phyloP scores from a whole-genome alignment of 2,113 vertebrate genomes.

The Nothoprocta pentlandii region DNA sequence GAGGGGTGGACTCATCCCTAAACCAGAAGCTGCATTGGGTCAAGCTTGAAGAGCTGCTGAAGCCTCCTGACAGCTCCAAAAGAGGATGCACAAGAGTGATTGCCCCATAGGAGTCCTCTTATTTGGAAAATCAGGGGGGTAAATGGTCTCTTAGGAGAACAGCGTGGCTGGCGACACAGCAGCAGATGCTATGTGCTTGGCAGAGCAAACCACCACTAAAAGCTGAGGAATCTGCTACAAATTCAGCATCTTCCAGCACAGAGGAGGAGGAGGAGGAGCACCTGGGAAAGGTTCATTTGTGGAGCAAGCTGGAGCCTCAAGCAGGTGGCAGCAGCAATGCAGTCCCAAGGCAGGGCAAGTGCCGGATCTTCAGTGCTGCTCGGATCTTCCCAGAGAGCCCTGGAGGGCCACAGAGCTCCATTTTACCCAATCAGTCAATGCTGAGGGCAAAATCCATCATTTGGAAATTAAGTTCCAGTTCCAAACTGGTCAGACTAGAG shows the following conservation, averaged over 20 bases:
- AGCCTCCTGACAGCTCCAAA: constrained; percentile 27
- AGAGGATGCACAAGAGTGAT: neutral
- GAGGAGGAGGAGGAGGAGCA: neutral
- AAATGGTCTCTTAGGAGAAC: constrained; percentile 12
- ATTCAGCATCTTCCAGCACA: neutral
- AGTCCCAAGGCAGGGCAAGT: too few species aligned
- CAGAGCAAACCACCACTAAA: neutral
- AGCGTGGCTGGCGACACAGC: neutral
- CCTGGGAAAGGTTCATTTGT: neutral
- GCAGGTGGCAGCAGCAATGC: neutral
- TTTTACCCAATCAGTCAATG: neutral
- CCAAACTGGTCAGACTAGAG: neutral
- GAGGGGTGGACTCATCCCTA: neutral
- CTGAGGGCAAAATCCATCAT: neutral
- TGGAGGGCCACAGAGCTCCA: neutral
- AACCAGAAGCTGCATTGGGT: neutral
- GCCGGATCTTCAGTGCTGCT: neutral
- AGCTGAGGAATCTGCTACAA: neutral
- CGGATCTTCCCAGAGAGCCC: neutral
- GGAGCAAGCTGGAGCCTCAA: neutral
- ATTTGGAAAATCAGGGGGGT: neutral
- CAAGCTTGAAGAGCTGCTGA: neutral
- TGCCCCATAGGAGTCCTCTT: neutral
- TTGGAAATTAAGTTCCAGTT: neutral
- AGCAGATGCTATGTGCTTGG: neutral